Conservation (phyloP, 2,797 vertebrate genomes). For the Rhinella marina region DNA sequence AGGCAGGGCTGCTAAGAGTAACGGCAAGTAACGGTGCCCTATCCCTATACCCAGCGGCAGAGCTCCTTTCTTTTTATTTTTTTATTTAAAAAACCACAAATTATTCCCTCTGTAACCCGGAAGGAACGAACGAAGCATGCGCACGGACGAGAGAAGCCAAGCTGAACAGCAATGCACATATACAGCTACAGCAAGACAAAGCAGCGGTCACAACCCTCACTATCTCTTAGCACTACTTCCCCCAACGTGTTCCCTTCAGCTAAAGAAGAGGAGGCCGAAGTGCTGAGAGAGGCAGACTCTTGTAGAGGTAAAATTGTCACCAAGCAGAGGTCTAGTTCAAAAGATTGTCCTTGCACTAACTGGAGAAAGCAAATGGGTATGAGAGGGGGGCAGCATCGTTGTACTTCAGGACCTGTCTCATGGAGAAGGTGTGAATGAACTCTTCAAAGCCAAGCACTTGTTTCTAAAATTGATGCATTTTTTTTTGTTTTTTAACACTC, state of each 20-base stretch:
- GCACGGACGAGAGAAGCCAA: conserved; percentile 53
- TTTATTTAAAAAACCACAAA: conserved; percentile 26
- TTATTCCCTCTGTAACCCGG: conserved; percentile 23
- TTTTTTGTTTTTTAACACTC: neutral
- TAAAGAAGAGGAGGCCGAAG: conserved; percentile 2
- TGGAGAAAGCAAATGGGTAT: conserved; percentile 55
- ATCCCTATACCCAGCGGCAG: conserved; percentile 56
- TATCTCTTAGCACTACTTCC: conserved; percentile 21
- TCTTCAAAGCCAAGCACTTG: conserved; percentile 31
- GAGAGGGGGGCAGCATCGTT: conserved; percentile 44
- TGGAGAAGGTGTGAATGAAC: conserved; percentile 45
- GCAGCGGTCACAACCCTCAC: conserved; percentile 55
- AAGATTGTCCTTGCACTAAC: conserved; percentile 63
- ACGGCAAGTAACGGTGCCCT: conserved; percentile 36
- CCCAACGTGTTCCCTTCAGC: neutral
- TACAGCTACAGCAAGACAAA: conserved; percentile 59
- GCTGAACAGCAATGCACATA: conserved; percentile 60
- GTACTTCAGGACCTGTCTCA: conserved; percentile 52
- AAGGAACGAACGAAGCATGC: conserved; percentile 59
- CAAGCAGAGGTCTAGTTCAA: conserved; percentile 56
- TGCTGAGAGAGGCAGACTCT: conserved; percentile 46
- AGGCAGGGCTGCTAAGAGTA: conserved; percentile 7
- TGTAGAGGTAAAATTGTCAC: conserved; percentile 57
- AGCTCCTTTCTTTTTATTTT: conserved; percentile 33
- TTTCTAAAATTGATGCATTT: conserved; percentile 8